Percentiles rank a stretch among this genome's conserved stretches.
phyloP scores from a whole-genome alignment of 2,888 invertebrate genomes.

The Cerastis leucographa region DNA sequence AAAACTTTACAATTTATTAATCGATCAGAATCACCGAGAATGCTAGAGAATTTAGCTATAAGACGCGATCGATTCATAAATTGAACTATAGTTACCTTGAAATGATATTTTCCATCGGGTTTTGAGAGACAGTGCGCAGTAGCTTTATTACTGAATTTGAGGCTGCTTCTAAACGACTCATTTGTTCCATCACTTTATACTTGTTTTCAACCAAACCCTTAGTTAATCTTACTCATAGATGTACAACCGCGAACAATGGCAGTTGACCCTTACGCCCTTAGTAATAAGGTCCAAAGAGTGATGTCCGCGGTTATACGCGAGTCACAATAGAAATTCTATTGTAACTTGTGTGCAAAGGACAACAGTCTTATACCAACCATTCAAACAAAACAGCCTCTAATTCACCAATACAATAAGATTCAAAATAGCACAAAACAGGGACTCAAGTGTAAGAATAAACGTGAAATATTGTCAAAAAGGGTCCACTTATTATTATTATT shows the following conservation, averaged over 20 bases:
- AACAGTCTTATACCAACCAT: slow-evolving; percentile 42
- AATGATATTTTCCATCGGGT: slow-evolving; percentile 10
- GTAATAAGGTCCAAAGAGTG: slow-evolving; percentile 22
- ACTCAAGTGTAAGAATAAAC: slow-evolving; percentile 51
- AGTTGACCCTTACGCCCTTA: neutral
- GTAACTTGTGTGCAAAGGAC: slow-evolving; percentile 43
- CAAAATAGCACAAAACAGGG: slow-evolving; percentile 62
- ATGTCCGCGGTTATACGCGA: slow-evolving; percentile 20
- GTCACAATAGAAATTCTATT: slow-evolving; percentile 30
- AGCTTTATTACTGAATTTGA: slow-evolving; percentile 31
- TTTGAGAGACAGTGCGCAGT: slow-evolving; percentile 43
- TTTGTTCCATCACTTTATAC: slow-evolving; percentile 8
- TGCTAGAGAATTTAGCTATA: neutral
- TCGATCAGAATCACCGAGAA: neutral
- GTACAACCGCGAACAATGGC: slow-evolving; percentile 24
- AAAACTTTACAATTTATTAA: slow-evolving; percentile 15
- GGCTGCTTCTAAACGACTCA: slow-evolving; percentile 5
- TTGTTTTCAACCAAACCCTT: slow-evolving; percentile 23
- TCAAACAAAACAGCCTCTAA: slow-evolving; percentile 36
- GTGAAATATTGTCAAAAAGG: slow-evolving; percentile 68
- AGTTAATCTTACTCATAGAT: slow-evolving; percentile 35
- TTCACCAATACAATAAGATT: slow-evolving; percentile 41
- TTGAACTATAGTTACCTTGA: slow-evolving; percentile 9
- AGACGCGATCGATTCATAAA: slow-evolving; percentile 21
- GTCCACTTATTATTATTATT: slow-evolving; percentile 61